phyloP scores from a whole-genome alignment of 2,797 vertebrate genomes.

The Gambusia yucatana region DNA sequence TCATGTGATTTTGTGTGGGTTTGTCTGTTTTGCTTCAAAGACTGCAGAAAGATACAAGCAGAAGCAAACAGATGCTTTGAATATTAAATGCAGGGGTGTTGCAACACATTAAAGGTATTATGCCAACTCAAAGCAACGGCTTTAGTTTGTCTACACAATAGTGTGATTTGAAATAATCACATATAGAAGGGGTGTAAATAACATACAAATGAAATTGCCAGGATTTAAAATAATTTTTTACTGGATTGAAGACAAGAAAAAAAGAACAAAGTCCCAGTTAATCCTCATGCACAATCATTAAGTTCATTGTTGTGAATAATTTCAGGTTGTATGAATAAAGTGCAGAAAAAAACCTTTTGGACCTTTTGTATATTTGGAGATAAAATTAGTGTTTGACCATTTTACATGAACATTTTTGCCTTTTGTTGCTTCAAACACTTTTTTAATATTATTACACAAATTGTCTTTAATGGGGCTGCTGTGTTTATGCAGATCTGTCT shows the following conservation, averaged over 20 bases:
- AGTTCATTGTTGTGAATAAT: not conserved
- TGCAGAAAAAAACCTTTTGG: no score
- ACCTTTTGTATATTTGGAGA: no score
- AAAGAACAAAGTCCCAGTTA: not conserved
- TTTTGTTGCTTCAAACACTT: constrained; percentile 73
- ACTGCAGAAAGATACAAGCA: not conserved
- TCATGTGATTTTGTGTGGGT: not conserved
- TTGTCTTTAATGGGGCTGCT: constrained; percentile 78
- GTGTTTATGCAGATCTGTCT: constrained; percentile 77
- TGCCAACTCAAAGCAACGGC: not conserved
- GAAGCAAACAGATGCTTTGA: not conserved
- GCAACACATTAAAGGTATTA: not conserved
- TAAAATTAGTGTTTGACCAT: no score
- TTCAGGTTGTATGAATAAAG: no score
- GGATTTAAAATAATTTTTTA: not conserved
- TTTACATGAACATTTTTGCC: not conserved
- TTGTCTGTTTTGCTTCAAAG: not conserved
- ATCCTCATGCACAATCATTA: not conserved
- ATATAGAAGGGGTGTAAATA: not conserved
- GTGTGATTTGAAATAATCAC: not conserved
- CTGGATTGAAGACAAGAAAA: not conserved
- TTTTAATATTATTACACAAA: constrained; percentile 75
- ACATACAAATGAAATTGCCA: not conserved
- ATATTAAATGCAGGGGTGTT: not conserved
- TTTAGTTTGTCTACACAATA: not conserved